Conservation (phyloP, 2,113 vertebrate species). For the Ovis aries region DNA sequence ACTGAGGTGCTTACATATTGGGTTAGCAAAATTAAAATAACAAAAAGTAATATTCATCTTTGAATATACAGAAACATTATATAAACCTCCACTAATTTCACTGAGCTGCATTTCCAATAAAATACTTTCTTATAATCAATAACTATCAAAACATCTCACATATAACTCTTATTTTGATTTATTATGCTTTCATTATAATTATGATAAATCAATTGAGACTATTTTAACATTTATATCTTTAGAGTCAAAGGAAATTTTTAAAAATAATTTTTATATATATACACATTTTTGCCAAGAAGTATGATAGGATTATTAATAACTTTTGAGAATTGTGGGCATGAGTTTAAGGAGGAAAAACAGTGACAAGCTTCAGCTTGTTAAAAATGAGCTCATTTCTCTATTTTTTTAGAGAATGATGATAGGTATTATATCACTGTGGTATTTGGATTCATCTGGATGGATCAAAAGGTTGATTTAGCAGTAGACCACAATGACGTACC, state of each 20-base stretch:
- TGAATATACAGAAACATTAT: background rate
- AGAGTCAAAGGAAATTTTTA: background rate
- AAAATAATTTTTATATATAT: background rate
- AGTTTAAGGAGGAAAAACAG: background rate
- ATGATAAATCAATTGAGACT: background rate
- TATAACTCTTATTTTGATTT: background rate
- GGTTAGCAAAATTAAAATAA: constrained; percentile 17
- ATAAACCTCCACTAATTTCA: background rate
- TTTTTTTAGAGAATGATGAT: constrained; percentile 11
- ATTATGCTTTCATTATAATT: background rate
- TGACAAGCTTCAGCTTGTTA: background rate
- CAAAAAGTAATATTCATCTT: background rate
- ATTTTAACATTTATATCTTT: constrained; percentile 24
- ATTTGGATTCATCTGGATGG: background rate
- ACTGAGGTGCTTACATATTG: background rate
- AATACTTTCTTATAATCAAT: background rate
- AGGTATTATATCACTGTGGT: background rate
- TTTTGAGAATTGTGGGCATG: background rate
- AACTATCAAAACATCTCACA: background rate
- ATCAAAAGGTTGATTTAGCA: background rate
- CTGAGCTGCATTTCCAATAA: background rate
- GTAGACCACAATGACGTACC: background rate
- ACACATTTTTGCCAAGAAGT: background rate
- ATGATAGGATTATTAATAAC: background rate
- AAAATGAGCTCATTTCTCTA: background rate